These are phyloP conservation scores for Autographa gamma DNA, from an alignment of 2,888 invertebrate species.

Conservation along the genomic window DNA sequence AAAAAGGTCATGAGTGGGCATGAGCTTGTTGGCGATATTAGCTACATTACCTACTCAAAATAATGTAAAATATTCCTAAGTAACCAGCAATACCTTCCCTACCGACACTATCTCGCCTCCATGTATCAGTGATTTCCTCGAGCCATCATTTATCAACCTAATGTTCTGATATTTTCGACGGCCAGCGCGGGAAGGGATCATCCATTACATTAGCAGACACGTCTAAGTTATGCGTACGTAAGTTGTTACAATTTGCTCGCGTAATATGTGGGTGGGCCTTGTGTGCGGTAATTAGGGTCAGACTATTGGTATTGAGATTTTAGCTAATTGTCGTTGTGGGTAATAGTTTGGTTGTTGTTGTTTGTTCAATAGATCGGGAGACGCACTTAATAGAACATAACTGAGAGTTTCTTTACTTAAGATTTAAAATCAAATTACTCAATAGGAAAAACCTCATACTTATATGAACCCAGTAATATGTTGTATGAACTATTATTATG, in stretches of 20 bases:
- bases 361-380: no score
- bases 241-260: conserved; percentile 56
- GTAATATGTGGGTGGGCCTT: neutral
- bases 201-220: conserved; percentile 59
- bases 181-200: conserved; percentile 19
- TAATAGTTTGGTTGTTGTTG: no score
- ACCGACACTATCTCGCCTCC: conserved; percentile 24
- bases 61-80: neutral
- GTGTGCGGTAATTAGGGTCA: conserved; percentile 10
- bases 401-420: no score
- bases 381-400: no score
- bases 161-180: conserved; percentile 59
- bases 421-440: no score
- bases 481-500: no score
- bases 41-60: neutral
- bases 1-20: no score
- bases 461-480: no score
- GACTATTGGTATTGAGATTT: neutral
- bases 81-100: neutral
- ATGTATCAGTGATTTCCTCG: conserved; percentile 39
- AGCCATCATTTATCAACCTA: conserved; percentile 58
- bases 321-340: neutral
- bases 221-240: conserved; percentile 64
- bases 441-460: no score
- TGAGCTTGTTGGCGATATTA: no score